Evolutionary conservation across 2,797 vertebrate species (phyloP), one percentile per base, ranked within the genome.

Genomic region (Phrynocephalus guinanensis): DNA sequence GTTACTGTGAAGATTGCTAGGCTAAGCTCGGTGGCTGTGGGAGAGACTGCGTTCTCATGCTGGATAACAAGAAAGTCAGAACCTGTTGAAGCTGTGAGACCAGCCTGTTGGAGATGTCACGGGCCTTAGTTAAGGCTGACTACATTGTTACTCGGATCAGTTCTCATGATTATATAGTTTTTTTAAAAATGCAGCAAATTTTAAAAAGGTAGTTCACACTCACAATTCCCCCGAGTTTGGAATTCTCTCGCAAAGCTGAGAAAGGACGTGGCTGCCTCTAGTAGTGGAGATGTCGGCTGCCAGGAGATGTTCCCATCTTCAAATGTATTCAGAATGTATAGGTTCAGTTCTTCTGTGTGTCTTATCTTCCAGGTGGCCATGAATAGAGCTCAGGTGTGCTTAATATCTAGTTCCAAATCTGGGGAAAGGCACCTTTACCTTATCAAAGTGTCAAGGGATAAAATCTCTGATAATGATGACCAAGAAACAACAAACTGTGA

Each of bases 401-500:
- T 99, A 91, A 97, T 98, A 90, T 97, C 98, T 28, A 97, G 97
- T 24, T 97, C 90, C 44, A 95, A 97, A 89, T 98, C 97, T 2
- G 98, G 97, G 71, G 95, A 97, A 93, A 97, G 93, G 80, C 98
- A 99, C 94, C 96, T 99, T 83, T 97, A 97, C 89, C 97, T 99
- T 73, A 92, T 98, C 88, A 99, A 98, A 95, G 97, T 97, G 66
- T 97, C 97, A 0, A 96, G 97, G 87, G 97, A 98, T 92, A 96
- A 97, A 93, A 95, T 97, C 90, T 96, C 97, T 1, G 98, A 99
- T 91, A 98, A 96, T 5, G 97, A 95, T 15, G 99, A 99, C 93
- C 98, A 99, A 71, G 99, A 98, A 91, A 97, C 98, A 13, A 97
- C 98, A 56, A 99, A 99, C 89, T 96, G 97, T 86, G 98, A 99